Percentiles rank a stretch among this genome's conserved stretches.
phyloP scores from a whole-genome alignment of 2,888 invertebrate species.

The Chloroclysta siterata region DNA sequence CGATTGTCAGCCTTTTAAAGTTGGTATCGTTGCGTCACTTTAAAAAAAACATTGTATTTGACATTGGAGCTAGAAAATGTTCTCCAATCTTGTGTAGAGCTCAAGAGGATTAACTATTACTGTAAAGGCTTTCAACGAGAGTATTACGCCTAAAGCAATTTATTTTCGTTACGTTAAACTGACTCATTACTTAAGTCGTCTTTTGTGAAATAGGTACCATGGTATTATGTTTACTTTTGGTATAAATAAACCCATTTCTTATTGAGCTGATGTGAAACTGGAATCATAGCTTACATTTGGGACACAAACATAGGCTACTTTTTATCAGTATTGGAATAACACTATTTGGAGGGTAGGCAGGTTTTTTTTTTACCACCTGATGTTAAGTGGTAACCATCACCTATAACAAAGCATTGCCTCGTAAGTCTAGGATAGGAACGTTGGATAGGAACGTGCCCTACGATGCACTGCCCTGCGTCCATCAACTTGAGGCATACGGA shows the following conservation, averaged over 20 bases:
- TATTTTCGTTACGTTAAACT: slow-evolving; percentile 54
- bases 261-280: slow-evolving; percentile 24
- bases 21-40: neutral
- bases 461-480: too few relatives aligned
- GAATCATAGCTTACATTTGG: too few relatives aligned
- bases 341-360: too few relatives aligned
- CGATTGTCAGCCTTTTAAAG: too few relatives aligned
- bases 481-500: too few relatives aligned
- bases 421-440: too few relatives aligned
- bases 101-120: slow-evolving; percentile 52
- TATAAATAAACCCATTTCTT: slow-evolving; percentile 32
- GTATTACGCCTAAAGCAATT: slow-evolving; percentile 54
- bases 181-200: slow-evolving; percentile 50
- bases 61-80: slow-evolving; percentile 29
- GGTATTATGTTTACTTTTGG: slow-evolving; percentile 37
- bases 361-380: too few relatives aligned
- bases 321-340: neutral
- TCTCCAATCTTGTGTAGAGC: slow-evolving; percentile 41
- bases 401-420: too few relatives aligned
- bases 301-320: too few relatives aligned
- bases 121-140: slow-evolving; percentile 50
- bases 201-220: slow-evolving; percentile 41
- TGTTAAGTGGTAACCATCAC: too few relatives aligned
- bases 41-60: slow-evolving; percentile 21
- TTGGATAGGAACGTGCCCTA: too few relatives aligned